These are phyloP conservation scores for Pygathrix nemaeus DNA, from an alignment of 2,113 vertebrate species.

Conservation along the genomic window DNA sequence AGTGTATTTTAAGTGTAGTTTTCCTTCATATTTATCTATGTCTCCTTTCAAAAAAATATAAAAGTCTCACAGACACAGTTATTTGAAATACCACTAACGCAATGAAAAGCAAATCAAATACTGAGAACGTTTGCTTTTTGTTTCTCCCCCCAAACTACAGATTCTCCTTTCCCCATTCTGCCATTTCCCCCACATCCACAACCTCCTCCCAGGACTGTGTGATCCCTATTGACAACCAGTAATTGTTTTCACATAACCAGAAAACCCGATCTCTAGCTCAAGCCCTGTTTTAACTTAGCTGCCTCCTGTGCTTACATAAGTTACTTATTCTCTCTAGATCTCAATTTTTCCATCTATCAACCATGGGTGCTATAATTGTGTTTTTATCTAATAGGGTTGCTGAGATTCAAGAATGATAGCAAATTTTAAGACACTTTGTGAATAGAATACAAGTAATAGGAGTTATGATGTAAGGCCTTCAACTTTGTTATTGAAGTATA, in stretches of 20 bases:
- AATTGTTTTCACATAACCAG: not conserved
- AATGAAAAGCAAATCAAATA: constrained; percentile 10
- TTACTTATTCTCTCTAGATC: not conserved
- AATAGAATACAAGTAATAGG: not conserved
- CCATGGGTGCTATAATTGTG: not conserved
- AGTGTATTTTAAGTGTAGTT: not conserved
- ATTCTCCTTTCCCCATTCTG: not conserved
- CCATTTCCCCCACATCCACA: not conserved
- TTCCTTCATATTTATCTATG: not conserved
- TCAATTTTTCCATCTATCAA: not conserved
- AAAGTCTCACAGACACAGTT: not conserved
- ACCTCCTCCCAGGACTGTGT: not conserved
- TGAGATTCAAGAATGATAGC: not conserved
- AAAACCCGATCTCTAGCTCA: not conserved
- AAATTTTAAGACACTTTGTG: not conserved
- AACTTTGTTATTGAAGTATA: not conserved
- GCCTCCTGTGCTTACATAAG: not conserved
- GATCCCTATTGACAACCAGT: not conserved
- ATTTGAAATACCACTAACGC: not conserved
- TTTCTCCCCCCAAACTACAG: not conserved
- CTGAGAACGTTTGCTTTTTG: not conserved
- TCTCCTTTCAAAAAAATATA: not conserved
- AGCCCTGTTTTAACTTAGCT: not conserved
- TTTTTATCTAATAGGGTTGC: not conserved
- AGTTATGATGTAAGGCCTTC: not conserved